Base-by-base conservation (phyloP, 2,113 vertebrate species). In the Nothoprocta perdicaria region DNA sequence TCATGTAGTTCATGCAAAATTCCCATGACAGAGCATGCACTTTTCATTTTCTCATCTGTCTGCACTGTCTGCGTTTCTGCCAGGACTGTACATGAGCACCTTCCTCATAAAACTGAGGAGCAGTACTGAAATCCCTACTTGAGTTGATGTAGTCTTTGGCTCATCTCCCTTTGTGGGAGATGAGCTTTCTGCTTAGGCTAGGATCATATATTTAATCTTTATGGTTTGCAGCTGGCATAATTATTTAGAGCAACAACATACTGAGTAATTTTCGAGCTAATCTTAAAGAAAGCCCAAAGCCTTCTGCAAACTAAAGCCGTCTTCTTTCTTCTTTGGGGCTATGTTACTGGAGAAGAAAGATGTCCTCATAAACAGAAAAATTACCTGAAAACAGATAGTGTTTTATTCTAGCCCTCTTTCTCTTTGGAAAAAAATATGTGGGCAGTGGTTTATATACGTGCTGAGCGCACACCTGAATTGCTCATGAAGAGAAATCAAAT, bases 191-290 rank as follows among this genome's bases (percentile, higher is more conserved):
- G 73, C 63, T 89, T 43, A 79, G 67, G 9, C 38, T 57, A 74
- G 68, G 29, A 57, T 66, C 24, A 8, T 69, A 26, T 76, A 88
- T 86, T 93, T 86, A 84, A 79, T 92, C 74, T 84, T 79, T 88
- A 89, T 77, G 33, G 33, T 31, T 93, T 77, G 50, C 75, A 95
- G 60, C 60, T 85, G 76, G 38, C 21, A 74, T 85, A 81, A 88
- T 77, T 76, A 85, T 74, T 89, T 89, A 80, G 18, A 60, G 71
- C 48, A 92, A 82, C 52, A 89, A 90, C 89, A 92, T 57, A 62
- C 48, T 17, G 19, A 88, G 48, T 68, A 90, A 76, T n/a, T 80
- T 88, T 43, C 67, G 87, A 74, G 38, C 73, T 50, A 79, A 61
- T 84, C 46, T 80, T 80, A 24, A 53, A 68, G 9, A 89, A 73